Base-by-base conservation (phyloP, 2,888 invertebrate genomes). In the Oxycera nigricornis region DNA sequence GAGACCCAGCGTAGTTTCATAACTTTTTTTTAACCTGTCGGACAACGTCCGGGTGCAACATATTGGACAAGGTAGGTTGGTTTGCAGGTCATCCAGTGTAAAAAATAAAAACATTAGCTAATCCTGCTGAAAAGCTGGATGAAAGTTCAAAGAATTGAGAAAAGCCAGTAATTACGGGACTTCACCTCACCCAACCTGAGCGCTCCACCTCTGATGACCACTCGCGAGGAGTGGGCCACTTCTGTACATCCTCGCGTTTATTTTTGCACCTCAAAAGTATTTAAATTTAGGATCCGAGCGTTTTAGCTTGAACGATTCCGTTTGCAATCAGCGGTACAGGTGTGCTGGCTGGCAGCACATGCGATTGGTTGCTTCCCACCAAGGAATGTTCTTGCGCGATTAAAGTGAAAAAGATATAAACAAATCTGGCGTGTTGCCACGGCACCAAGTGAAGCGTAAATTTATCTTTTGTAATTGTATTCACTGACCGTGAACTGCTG, bases 21-120 rank as follows among this genome's bases (percentile, higher is more conserved):
- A 68, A 68, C 26, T n/a, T 41, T 1, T 2, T 2, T n/a, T 41
- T 41, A 67, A 26, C 24, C 7, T 55, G 55, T 70, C n/a, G 70
- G 26, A 52, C 2, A 50, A 31, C 30, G 70, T 70, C 70, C 70
- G 55, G 31, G 17, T 50, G 17, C 30, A 9, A 31, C n/a, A n/a
- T n/a, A 28, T 70, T 35, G 31, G 55, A 70, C 20, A 70, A 70
- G 70, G 70, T 70, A 70, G 17, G 70, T 70, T 50, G n/a, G 41
- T 41, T 41, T 31, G 11, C n/a, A n/a, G n/a, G n/a, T n/a, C n/a
- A 46, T 2, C 11, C 14, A 46, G 3, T 46, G 4, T n/a, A 46
- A 35, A 35, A 35, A 35, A 35, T 35, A 35, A 35, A 7, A 35
- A 6, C 11, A 7, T 35, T 35, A 11, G 7, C 6, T 46, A 46